Base-by-base conservation (phyloP, 2,113 vertebrate species). In the Passer domesticus region DNA sequence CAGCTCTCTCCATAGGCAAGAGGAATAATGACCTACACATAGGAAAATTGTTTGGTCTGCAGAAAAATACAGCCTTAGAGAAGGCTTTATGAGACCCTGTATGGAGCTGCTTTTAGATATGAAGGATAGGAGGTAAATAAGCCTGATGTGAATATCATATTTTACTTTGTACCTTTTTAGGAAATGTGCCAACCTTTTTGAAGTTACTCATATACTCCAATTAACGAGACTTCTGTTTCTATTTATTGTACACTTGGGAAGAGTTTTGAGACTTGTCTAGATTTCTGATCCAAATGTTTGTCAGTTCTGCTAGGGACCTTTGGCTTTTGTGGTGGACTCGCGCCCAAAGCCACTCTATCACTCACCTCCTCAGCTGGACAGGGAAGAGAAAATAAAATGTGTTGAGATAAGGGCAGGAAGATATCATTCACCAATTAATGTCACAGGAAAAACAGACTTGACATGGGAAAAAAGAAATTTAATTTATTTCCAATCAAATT, bases 261-360 rank as follows among this genome's bases (percentile, higher is more conserved):
- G 37, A 84, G 23, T 55, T 81, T 73, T 73, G 41, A 58, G 9
- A 22, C 13, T 24, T 76, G 11, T 21, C 24, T 58, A 77, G 7
- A 7, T 66, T 89, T 74, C 50, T 83, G 63, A 43, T 27, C 41
- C 16, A 56, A 72, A 56, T 44, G 7, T 49, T 69, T 75, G 14
- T 78, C 67, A 46, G 4, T 52, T 44, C 19, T 63, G 7, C 15
- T 47, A 16, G 22, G 22, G 37, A 53, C 16, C 21, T 91, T 66
- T 67, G 52, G 23, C 33, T 78, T 78, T 72, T 60, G 21, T 43
- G n/a, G 30, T 41, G 39, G 44, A 46, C 27, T 44, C 1, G 7
- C 13, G 8, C 14, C 16, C 4, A 39, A 46, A 50, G 14, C 33
- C 0, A 0, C 37, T 66, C 16, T 58, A 4, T 46, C 20, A 21